phyloP scores from a whole-genome alignment of 1,140 invertebrate genomes.

The Aphelenchoides avenae region DNA sequence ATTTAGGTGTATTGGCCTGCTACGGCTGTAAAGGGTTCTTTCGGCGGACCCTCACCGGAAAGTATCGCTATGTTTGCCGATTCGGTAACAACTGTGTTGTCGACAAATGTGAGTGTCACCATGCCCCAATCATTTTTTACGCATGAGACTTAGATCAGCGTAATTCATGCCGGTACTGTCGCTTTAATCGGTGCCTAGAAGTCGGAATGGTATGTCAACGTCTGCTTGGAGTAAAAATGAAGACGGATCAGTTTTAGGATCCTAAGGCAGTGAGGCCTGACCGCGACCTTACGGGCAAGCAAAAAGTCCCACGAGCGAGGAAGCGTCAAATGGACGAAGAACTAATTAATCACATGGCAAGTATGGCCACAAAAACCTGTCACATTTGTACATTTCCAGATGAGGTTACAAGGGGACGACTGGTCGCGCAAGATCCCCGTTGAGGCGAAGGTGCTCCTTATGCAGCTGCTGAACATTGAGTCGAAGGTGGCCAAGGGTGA shows the following conservation, averaged over 20 bases:
- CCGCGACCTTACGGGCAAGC: constrained; percentile 56
- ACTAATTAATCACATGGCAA: constrained; percentile 57
- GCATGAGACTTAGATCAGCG: constrained; percentile 30
- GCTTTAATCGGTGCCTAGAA: constrained; percentile 53
- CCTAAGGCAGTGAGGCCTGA: constrained; percentile 57
- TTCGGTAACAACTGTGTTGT: constrained; percentile 59
- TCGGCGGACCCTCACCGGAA: constrained; percentile 55
- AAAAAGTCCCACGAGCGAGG: constrained; percentile 49
- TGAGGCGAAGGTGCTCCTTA: constrained; percentile 51
- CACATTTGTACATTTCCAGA: constrained; percentile 33
- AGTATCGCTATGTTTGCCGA: constrained; percentile 56
- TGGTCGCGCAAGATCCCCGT: constrained; percentile 58
- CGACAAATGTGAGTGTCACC: constrained; percentile 53
- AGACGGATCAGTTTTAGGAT: too few species aligned
- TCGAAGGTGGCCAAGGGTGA: constrained; percentile 52
- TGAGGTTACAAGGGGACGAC: constrained; percentile 54
- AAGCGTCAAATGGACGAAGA: constrained; percentile 56
- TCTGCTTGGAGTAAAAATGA: too few species aligned
- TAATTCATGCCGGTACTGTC: constrained; percentile 49
- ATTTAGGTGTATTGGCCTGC: constrained; percentile 45
- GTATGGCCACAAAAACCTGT: constrained; percentile 5
- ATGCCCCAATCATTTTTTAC: constrained; percentile 22
- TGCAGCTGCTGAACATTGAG: constrained; percentile 59
- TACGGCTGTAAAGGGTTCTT: constrained; percentile 56
- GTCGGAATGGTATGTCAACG: constrained; percentile 25